Base-by-base conservation (phyloP, 2,113 vertebrate genomes). In the Megalops atlanticus region DNA sequence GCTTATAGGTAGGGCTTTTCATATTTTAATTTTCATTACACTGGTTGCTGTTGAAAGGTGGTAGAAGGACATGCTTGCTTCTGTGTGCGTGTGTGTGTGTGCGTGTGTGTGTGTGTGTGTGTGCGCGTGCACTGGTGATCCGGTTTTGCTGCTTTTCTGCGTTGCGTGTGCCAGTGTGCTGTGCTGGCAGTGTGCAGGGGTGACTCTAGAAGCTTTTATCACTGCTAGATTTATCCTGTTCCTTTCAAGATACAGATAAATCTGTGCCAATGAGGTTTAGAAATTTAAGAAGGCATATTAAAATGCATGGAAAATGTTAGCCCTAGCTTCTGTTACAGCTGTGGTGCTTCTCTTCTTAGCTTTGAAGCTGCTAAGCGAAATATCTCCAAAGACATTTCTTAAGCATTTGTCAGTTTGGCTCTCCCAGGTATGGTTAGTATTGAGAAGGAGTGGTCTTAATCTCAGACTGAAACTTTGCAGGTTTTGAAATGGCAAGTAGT, bases 141-240 rank as follows among this genome's bases (percentile, higher is more conserved):
- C 86, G 76, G 92, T 89, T 91, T 84, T 89, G 54, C 92, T 83
- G 85, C 91, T 92, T 92, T 89, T 84, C 6, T 64, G 47, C 52
- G 78, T 82, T 81, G 76, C 58, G 79, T 81, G 72, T 92, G 87
- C 87, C 87, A 33, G 89, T 85, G 84, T 80, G 86, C 89, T 92
- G 81, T 86, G 45, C 87, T 85, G 85, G 83, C 88, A 58, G 49
- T 85, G 84, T 86, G 84, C 83, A 16, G 76, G 85, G 79, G 38
- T 86, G 45, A 84, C 87, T 89, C 76, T 87, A 76, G 70, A 83
- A 79, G 85, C 68, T 74, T 64, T 71, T 83, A 80, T 69, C 47
- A n/a, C 15, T 64, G 18, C 11, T 64, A 31, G 4, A 31, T 64
- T 64, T 64, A n/a, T n/a, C n/a, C 43, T 45, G 43, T 45, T 45